Conservation (phyloP, 2,797 vertebrate species). For the Ceryle rudis region DNA sequence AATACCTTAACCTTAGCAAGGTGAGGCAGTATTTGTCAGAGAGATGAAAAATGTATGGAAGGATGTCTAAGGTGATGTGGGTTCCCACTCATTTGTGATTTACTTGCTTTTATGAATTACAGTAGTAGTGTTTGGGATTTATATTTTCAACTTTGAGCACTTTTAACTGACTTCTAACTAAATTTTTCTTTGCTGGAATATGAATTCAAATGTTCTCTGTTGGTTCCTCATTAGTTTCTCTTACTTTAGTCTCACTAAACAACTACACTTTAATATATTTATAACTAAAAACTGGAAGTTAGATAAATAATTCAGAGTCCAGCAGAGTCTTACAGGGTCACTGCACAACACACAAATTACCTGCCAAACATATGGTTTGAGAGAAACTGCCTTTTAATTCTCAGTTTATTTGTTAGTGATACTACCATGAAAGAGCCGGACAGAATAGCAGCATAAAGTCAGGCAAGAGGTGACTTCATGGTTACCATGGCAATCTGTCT, state of each 20-base stretch:
- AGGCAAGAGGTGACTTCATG: slow-evolving; percentile 7
- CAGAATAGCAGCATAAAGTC: slow-evolving; percentile 46
- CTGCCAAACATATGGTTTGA: not conserved
- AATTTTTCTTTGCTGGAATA: not conserved
- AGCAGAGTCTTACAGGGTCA: not conserved
- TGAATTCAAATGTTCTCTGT: not conserved
- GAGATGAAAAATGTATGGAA: not conserved
- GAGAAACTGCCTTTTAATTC: not conserved
- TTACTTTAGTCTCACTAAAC: not conserved
- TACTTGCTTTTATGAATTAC: not conserved
- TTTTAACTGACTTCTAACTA: not conserved
- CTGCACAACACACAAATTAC: not conserved
- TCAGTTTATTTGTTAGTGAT: slow-evolving; percentile 2
- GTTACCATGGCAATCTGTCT: slow-evolving; percentile 63
- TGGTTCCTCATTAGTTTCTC: not conserved
- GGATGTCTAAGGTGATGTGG: not conserved
- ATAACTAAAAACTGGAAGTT: not conserved
- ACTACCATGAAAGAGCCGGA: not conserved
- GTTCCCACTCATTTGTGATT: not conserved
- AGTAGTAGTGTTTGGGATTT: not conserved
- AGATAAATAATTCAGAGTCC: not conserved
- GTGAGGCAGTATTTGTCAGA: not conserved
- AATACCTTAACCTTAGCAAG: not conserved
- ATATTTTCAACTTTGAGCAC: not conserved
- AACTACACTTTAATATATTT: not conserved